Evolutionary conservation across 2,888 invertebrate genomes (phyloP).

Genomic region (Diloba caeruleocephala): DNA sequence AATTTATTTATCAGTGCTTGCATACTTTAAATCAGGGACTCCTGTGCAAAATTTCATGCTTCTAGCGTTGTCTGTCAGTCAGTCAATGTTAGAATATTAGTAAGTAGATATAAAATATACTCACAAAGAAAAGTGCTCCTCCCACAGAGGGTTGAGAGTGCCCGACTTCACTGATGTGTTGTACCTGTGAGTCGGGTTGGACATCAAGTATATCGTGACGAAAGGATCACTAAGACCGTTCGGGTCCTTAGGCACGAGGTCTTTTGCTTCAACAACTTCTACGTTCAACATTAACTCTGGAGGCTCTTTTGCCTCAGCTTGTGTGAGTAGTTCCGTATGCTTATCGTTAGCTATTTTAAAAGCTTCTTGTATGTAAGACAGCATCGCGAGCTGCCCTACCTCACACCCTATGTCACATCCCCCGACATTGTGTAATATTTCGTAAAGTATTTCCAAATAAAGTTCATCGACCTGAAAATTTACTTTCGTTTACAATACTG

Average conservation of each 20-base stretch:
- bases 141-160: conserved; percentile 98
- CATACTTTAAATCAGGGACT: too few relatives aligned
- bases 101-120: too few relatives aligned
- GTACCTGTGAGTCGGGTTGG: conserved; percentile 93
- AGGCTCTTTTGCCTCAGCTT: conserved; percentile 94
- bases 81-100: too few relatives aligned
- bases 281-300: conserved; percentile 95
- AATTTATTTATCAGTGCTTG: too few relatives aligned
- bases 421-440: conserved; percentile 95
- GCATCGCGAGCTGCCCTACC: conserved; percentile 91
- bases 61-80: too few relatives aligned
- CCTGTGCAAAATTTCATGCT: too few relatives aligned
- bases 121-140: conserved; percentile 99
- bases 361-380: conserved; percentile 94
- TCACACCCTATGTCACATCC: conserved; percentile 93
- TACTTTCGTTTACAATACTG: conserved; percentile 11
- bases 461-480: conserved; percentile 94
- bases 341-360: conserved; percentile 93
- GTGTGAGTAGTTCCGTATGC: conserved; percentile 92
- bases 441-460: conserved; percentile 94
- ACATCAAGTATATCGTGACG: conserved; percentile 96
- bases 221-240: conserved; percentile 99
- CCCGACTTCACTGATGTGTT: conserved; percentile 97
- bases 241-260: conserved; percentile 94
- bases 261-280: conserved; percentile 96